Evolutionary conservation across 2,797 vertebrate species (phyloP).

Genomic region (Falco novaeseelandiae): DNA sequence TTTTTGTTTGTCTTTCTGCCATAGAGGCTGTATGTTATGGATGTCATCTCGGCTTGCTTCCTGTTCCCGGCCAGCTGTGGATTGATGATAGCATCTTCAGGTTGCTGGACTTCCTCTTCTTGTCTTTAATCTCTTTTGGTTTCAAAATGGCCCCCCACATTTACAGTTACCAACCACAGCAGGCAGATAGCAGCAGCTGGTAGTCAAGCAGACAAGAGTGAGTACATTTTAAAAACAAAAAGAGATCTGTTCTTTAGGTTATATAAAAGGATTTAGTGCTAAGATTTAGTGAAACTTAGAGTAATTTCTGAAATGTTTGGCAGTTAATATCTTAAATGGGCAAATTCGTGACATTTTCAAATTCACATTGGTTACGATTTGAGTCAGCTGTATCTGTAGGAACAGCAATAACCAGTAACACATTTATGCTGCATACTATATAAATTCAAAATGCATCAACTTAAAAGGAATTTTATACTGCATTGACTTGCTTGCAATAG

Average conservation of each 20-base stretch:
- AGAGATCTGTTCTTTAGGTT: conserved; percentile 19
- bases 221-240: background rate
- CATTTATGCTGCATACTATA: background rate
- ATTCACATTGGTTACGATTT: background rate
- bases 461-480: background rate
- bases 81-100: conserved; percentile 84
- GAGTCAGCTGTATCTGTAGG: background rate
- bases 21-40: conserved; percentile 7
- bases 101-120: conserved; percentile 84
- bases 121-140: conserved; percentile 74
- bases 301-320: conserved; percentile 5
- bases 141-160: conserved; percentile 76
- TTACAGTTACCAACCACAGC: conserved; percentile 71
- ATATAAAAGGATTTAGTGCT: conserved; percentile 27
- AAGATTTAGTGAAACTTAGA: conserved; percentile 9
- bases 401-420: background rate
- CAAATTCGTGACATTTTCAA: background rate
- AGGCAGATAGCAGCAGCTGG: conserved; percentile 59
- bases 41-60: conserved; percentile 76
- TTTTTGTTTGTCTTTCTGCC: conserved; percentile 4
- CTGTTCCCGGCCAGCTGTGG: conserved; percentile 81
- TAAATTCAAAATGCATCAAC: background rate
- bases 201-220: background rate
- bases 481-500: background rate
- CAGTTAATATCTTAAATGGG: background rate